Evolutionary conservation across 2,113 vertebrate species (phyloP), one percentile per base, ranked within the genome.

Genomic region (Muntiacus muntjak): DNA sequence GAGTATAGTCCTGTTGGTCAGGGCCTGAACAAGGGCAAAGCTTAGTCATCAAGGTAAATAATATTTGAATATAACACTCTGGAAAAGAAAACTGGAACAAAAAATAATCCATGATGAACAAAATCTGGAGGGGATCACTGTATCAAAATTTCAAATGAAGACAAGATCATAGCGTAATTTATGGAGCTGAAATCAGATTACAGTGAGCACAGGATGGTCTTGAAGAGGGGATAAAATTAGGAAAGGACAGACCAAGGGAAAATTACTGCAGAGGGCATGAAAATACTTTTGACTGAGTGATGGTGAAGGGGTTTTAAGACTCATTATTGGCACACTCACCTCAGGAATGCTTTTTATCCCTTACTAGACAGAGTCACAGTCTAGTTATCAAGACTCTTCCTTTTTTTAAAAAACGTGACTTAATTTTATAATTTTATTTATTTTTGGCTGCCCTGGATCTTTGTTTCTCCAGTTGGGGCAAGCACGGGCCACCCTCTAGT

Each of bases 371-470:
- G 57, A 89, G 52, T 19, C 57, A 54, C 9, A 25, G 28, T 26
- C 47, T 36, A 79, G 13, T 91, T 47, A 23, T 16, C 30, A 82
- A 54, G 25, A 25, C 40, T 43, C 36, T 76, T 76, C 40, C 23
- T 43, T 43, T 43, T 74, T 26, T 30, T 1, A 1, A 76, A 76
- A 74, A 76, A 76, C 0, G 3, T 43, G 23, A 26, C 8, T 76
- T 26, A 76, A 26, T 76, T 43, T 26, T 0, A 15, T 26, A 76
- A 26, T 76, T 43, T 26, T 0, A 15, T 26, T 76, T 43, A 26
- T 26, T 26, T 76, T 26, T 76, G 71, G 12, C 40, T 76, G 21
- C 40, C 23, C 23, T 43, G 23, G 40, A 4, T 76, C 23, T 43
- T 76, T 0, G 1, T 43, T 43, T 43, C 40, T 43, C 40, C 26